A percentile compares a stretch with the other conserved stretches of the same genome.
These are phyloP conservation scores for Petrolisthes cinctipes DNA, from an alignment of 2,888 invertebrate species.

Conservation along the genomic window DNA sequence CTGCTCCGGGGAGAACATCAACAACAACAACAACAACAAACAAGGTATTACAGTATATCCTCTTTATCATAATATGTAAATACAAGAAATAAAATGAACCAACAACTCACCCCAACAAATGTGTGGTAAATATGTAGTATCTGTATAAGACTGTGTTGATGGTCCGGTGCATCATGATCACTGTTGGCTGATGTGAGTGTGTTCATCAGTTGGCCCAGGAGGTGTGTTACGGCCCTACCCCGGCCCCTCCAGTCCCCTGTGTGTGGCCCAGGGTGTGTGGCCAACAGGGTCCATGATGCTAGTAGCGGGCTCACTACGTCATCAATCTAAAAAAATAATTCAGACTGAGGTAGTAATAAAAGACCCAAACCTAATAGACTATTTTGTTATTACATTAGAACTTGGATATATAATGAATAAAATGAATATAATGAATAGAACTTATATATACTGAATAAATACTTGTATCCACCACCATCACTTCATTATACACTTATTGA, in stretches of 20 bases:
- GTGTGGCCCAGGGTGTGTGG: constrained; percentile 21
- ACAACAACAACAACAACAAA: too few species aligned
- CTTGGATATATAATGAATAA: too few species aligned
- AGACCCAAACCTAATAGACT: too few species aligned
- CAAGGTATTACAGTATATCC: too few species aligned
- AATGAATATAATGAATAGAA: too few species aligned
- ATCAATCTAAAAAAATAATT: constrained; percentile 12
- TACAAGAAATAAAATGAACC: too few species aligned
- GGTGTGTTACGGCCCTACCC: neutral
- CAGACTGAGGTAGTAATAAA: neutral
- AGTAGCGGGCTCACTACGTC: constrained; percentile 36
- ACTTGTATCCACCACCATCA: too few species aligned
- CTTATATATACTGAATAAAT: too few species aligned
- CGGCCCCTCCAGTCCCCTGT: constrained; percentile 35
- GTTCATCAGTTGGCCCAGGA: constrained; percentile 28
- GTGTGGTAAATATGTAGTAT: constrained; percentile 42
- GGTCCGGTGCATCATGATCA: constrained; percentile 30
- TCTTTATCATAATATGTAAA: too few species aligned
- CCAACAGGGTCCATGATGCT: constrained; percentile 37
- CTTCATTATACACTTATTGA: too few species aligned
- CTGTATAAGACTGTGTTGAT: constrained; percentile 31
- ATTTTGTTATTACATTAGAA: too few species aligned
- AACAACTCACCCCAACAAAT: constrained; percentile 38
- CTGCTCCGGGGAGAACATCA: too few species aligned
- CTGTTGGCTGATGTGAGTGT: constrained; percentile 22